Evolutionary conservation across 2,888 invertebrate species (phyloP).

Genomic region (Mythimna pallens): DNA sequence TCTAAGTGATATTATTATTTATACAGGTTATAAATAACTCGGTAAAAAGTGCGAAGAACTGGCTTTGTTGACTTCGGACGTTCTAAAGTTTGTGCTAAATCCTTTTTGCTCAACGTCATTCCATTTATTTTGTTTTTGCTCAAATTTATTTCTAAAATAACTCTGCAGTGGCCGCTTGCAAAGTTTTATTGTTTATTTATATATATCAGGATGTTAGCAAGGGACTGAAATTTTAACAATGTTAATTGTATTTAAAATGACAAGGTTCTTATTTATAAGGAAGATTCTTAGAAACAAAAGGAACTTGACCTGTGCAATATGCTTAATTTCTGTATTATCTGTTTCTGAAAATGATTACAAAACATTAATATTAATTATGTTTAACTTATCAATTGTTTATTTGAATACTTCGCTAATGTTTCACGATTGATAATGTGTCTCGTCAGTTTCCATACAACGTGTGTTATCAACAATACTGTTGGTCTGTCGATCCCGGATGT

Average conservation of each 20-base stretch:
- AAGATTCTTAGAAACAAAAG: slow-evolving; percentile 24
- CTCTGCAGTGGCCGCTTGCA: slow-evolving; percentile 17
- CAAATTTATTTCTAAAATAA: slow-evolving; percentile 50
- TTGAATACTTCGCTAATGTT: slow-evolving; percentile 29
- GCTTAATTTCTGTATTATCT: slow-evolving; percentile 16
- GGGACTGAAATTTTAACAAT: slow-evolving; percentile 26
- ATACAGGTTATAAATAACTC: slow-evolving; percentile 46
- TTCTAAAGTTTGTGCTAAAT: slow-evolving; percentile 39
- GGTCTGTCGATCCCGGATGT: slow-evolving; percentile 60
- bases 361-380: not conserved
- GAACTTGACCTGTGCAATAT: slow-evolving; percentile 15
- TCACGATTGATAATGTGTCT: slow-evolving; percentile 36
- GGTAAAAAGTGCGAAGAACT: slow-evolving; percentile 49
- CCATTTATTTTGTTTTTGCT: slow-evolving; percentile 58
- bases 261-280: slow-evolving; percentile 25
- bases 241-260: slow-evolving; percentile 32
- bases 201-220: slow-evolving; percentile 50
- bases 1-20: slow-evolving; percentile 51
- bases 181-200: slow-evolving; percentile 48
- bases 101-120: slow-evolving; percentile 53
- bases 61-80: slow-evolving; percentile 37
- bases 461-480: slow-evolving; percentile 52
- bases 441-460: slow-evolving; percentile 43
- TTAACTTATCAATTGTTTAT: slow-evolving; percentile 9
- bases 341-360: slow-evolving; percentile 10